A percentile compares a stretch with the other conserved stretches of the same genome.
Conservation (phyloP, 2,113 vertebrate species). For the Scopus umbretta region DNA sequence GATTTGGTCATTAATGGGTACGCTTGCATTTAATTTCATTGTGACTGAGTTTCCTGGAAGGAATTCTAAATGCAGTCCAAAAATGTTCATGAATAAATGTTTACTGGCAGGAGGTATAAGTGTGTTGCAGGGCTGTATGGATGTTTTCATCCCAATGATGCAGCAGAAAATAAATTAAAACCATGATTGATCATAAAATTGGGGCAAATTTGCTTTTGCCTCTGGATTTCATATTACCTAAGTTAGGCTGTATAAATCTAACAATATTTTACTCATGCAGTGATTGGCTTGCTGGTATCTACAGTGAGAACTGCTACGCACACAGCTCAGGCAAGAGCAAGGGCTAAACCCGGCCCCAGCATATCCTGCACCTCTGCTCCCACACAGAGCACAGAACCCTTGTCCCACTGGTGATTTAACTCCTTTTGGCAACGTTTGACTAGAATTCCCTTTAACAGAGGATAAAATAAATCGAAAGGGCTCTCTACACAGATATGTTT, state of each 20-base stretch:
- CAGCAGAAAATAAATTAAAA: slow-evolving; percentile 44
- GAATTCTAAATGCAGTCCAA: background rate
- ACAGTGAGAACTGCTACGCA: background rate
- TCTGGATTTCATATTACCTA: background rate
- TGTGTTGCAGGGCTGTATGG: background rate
- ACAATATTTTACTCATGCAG: background rate
- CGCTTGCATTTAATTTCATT: background rate
- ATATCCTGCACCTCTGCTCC: background rate
- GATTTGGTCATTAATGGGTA: slow-evolving; percentile 35
- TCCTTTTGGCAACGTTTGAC: slow-evolving; percentile 36
- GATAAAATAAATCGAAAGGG: slow-evolving; percentile 12
- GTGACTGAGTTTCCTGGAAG: background rate
- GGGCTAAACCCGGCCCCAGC: background rate
- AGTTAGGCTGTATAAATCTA: background rate
- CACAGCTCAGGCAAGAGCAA: background rate
- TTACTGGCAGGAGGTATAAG: background rate
- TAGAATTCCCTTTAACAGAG: slow-evolving; percentile 1
- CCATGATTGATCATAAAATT: slow-evolving; percentile 1
- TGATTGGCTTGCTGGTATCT: background rate
- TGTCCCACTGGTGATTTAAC: background rate
- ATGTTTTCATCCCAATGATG: background rate
- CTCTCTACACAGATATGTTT: background rate
- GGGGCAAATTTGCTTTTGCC: background rate
- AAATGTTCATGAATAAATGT: background rate
- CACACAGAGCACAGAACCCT: background rate